phyloP scores from a whole-genome alignment of 2,888 invertebrate species.

The Tyria jacobaeae region DNA sequence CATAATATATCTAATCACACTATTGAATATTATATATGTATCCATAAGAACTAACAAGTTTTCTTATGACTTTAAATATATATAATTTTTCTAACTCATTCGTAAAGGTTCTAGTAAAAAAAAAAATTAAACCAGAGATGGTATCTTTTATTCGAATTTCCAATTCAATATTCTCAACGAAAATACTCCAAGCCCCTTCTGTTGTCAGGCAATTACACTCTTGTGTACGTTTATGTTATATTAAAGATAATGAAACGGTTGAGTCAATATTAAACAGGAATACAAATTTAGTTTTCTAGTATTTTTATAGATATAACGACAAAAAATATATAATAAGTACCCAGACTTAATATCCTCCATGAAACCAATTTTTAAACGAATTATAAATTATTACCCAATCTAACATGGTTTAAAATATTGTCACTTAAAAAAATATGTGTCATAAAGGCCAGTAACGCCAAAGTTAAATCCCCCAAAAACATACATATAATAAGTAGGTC shows the following conservation, averaged over 20 bases:
- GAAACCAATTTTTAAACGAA: background rate
- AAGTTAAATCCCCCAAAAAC: slow-evolving; percentile 23
- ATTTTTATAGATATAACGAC: background rate
- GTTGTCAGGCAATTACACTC: background rate
- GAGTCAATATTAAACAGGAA: background rate
- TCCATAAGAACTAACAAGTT: background rate
- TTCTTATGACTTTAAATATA: background rate
- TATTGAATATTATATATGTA: background rate
- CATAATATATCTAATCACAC: background rate
- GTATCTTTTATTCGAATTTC: slow-evolving; percentile 30
- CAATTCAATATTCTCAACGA: slow-evolving; percentile 22
- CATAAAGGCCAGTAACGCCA: slow-evolving; percentile 21
- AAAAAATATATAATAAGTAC: background rate
- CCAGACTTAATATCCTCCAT: background rate
- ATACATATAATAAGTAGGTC: slow-evolving; percentile 25
- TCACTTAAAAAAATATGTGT: background rate
- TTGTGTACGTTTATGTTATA: background rate
- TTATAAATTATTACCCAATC: background rate
- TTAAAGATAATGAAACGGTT: background rate
- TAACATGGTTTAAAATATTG: background rate
- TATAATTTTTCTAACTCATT: background rate
- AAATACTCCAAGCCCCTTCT: slow-evolving; percentile 12
- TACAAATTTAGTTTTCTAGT: background rate
- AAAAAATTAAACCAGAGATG: slow-evolving; percentile 21
- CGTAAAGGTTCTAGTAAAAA: slow-evolving; percentile 12